Evolutionary conservation across 1,140 invertebrate genomes (phyloP).

Genomic region (Steinernema feltiae): DNA sequence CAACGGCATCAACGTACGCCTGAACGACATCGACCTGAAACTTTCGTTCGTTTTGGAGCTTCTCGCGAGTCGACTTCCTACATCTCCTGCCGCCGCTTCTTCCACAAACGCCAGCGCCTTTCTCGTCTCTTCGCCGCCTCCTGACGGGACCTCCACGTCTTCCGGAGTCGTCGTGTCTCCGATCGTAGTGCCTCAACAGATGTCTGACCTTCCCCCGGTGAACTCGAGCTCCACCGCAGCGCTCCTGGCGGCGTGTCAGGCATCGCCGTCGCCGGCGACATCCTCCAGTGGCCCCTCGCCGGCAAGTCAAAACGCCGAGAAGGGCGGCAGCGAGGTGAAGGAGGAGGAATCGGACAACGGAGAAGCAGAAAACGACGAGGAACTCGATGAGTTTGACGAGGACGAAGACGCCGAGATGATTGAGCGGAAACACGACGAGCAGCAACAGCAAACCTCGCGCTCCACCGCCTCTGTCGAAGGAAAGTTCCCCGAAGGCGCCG

Average conservation of each 20-base stretch:
- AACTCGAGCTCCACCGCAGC: background rate
- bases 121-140: background rate
- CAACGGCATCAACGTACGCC: constrained; percentile 45
- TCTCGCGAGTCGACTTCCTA: constrained; percentile 28
- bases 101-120: background rate
- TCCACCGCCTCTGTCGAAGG: constrained; percentile 32
- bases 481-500: constrained; percentile 54
- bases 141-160: background rate
- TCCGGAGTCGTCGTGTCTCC: background rate
- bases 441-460: background rate
- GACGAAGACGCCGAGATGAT: background rate
- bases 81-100: constrained; percentile 17
- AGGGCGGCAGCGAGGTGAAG: background rate
- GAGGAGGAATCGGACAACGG: constrained; percentile 6
- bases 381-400: constrained; percentile 5
- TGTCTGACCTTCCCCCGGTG: background rate
- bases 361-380: background rate
- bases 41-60: constrained; percentile 44
- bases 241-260: background rate
- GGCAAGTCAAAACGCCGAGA: background rate
- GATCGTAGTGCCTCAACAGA: background rate
- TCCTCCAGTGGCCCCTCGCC: background rate
- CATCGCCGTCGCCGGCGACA: background rate
- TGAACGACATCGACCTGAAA: constrained; percentile 55
- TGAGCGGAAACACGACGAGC: constrained; percentile 11